Evolutionary conservation across 64 coral and sea anemone species (phyloP).

Genomic region (Montipora foliosa): DNA sequence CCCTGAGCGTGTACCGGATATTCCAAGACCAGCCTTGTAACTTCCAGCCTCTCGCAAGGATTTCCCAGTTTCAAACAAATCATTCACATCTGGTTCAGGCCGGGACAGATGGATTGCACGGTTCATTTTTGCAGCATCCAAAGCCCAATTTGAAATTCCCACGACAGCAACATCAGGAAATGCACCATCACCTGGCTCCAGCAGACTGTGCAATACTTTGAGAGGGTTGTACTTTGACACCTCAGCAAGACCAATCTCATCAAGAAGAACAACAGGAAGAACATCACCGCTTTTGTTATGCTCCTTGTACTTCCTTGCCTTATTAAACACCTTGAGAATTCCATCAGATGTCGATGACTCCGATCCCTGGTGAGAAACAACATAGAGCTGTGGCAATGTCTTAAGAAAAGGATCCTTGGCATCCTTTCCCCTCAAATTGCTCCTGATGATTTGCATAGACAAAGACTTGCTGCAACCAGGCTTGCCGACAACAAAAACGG

Average conservation of each 20-base stretch:
- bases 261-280: constrained; percentile 90
- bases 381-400: constrained; percentile 80
- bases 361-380: constrained; percentile 90
- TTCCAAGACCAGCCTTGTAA: neutral
- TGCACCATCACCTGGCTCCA: constrained; percentile 71
- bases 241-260: constrained; percentile 94
- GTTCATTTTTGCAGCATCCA: constrained; percentile 95
- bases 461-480: constrained; percentile 96
- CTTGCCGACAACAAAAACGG: constrained; percentile 80
- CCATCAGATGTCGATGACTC: constrained; percentile 92
- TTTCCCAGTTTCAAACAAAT: constrained; percentile 70
- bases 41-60: constrained; percentile 57
- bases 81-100: constrained; percentile 75
- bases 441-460: constrained; percentile 87
- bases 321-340: constrained; percentile 86
- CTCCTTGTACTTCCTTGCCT: constrained; percentile 79
- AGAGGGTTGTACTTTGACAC: constrained; percentile 88
- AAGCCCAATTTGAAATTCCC: constrained; percentile 87
- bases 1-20: constrained; percentile 10
- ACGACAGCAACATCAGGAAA: constrained; percentile 91
- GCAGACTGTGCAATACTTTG: constrained; percentile 86
- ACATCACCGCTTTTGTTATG: constrained; percentile 67
- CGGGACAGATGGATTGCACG: constrained; percentile 90
- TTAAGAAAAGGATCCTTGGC: constrained; percentile 81
- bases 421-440: constrained; percentile 81